These are phyloP conservation scores for Saimiri boliviensis DNA, from an alignment of 2,113 vertebrate species.

Conservation along the genomic window DNA sequence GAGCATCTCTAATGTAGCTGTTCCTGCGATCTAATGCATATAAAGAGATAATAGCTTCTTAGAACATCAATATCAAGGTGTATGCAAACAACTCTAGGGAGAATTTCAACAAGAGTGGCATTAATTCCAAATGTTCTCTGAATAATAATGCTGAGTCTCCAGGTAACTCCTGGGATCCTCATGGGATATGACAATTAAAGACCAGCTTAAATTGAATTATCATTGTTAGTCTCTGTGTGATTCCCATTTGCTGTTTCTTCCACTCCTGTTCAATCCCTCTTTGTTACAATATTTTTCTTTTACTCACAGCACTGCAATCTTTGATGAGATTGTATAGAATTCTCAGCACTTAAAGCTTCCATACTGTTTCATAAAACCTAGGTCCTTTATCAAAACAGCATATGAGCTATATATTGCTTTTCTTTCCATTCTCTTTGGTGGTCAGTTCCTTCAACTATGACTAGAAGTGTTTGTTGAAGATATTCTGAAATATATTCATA, in stretches of 20 bases:
- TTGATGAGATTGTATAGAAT: neutral
- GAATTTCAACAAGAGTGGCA: constrained; percentile 44
- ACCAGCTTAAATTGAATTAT: constrained; percentile 11
- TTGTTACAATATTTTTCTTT: neutral
- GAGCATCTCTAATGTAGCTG: constrained; percentile 15
- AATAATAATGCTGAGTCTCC: constrained; percentile 50
- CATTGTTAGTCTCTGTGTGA: neutral
- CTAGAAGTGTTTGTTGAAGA: neutral
- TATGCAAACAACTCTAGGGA: constrained; percentile 59
- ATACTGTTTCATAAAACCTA: neutral
- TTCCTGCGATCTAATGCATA: neutral
- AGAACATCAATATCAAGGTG: constrained; percentile 41
- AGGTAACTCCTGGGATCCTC: neutral
- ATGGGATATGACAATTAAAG: neutral
- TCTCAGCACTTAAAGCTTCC: neutral
- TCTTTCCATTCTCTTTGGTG: neutral
- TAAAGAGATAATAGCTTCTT: constrained; percentile 37
- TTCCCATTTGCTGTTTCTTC: neutral
- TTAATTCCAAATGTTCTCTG: constrained; percentile 56
- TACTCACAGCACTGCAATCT: neutral
- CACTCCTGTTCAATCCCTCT: neutral
- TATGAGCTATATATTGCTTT: neutral
- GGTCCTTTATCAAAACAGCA: neutral
- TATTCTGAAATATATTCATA: neutral
- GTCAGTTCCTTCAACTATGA: neutral